These are phyloP conservation scores for Dryobota labecula DNA, from an alignment of 2,888 invertebrate genomes.

Conservation along the genomic window DNA sequence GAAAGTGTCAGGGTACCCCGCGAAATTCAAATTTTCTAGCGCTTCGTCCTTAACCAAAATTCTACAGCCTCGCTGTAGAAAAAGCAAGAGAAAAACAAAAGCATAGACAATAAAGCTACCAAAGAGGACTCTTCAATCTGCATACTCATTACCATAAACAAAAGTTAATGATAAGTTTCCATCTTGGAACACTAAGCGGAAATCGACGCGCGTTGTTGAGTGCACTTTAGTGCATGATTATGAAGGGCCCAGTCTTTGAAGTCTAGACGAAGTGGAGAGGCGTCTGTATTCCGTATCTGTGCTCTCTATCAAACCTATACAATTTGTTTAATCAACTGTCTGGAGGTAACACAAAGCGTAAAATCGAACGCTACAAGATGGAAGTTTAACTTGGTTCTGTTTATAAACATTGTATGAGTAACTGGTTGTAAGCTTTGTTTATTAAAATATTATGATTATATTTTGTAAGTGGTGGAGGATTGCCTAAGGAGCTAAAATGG, in stretches of 20 bases:
- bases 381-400: conserved; percentile 53
- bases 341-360: conserved; percentile 51
- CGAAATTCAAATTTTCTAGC: too few species aligned
- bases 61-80: not conserved
- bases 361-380: conserved; percentile 42
- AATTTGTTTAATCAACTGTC: conserved; percentile 65
- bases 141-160: conserved; percentile 58
- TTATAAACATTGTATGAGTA: conserved; percentile 55
- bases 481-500: conserved; percentile 42
- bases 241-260: conserved; percentile 58
- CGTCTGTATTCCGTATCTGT: conserved; percentile 48
- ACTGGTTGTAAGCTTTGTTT: conserved; percentile 35
- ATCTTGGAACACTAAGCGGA: conserved; percentile 55
- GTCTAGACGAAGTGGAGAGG: conserved; percentile 63
- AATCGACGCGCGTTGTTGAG: conserved; percentile 48
- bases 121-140: conserved; percentile 34
- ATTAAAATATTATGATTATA: conserved; percentile 35
- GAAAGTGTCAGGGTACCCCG: too few species aligned
- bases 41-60: not conserved
- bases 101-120: conserved; percentile 23
- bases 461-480: conserved; percentile 31
- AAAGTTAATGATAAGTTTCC: conserved; percentile 51
- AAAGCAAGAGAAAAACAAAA: not conserved
- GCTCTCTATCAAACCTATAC: conserved; percentile 63
- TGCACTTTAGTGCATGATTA: conserved; percentile 59